Conservation (phyloP, 1,140 invertebrate genomes). For the Oryctes rhinoceros region DNA sequence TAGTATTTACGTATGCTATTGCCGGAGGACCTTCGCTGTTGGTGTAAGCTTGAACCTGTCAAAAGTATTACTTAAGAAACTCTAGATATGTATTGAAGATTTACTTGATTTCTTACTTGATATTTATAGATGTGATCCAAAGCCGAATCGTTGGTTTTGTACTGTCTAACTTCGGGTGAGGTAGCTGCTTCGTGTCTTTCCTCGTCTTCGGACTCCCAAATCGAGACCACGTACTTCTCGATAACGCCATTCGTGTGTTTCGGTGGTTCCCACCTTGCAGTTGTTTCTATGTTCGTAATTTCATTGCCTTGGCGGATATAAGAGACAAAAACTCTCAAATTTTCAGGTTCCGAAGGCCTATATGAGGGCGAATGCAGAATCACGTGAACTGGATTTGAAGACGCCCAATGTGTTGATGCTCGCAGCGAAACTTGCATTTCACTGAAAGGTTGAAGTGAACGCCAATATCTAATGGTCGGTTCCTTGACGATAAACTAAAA, state of each 20-base stretch:
- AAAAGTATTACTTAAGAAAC: slow-evolving; percentile 46
- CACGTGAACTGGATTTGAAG: slow-evolving; percentile 69
- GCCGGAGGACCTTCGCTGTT: slow-evolving; percentile 71
- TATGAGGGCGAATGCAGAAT: slow-evolving; percentile 73
- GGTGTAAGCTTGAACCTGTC: slow-evolving; percentile 80
- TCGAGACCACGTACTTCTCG: slow-evolving; percentile 74
- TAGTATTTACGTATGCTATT: slow-evolving; percentile 68
- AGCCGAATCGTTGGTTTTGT: slow-evolving; percentile 49
- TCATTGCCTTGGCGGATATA: slow-evolving; percentile 60
- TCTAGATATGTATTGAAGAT: background rate
- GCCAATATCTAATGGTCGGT: slow-evolving; percentile 61
- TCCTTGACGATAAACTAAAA: slow-evolving; percentile 61
- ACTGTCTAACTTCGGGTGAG: slow-evolving; percentile 63
- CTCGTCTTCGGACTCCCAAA: slow-evolving; percentile 67
- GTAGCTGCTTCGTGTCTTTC: slow-evolving; percentile 50
- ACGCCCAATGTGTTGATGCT: slow-evolving; percentile 86
- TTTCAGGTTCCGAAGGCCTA: slow-evolving; percentile 74
- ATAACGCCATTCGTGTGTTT: slow-evolving; percentile 77
- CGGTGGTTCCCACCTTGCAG: slow-evolving; percentile 82
- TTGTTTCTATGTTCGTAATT: slow-evolving; percentile 63
- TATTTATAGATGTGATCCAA: slow-evolving; percentile 74
- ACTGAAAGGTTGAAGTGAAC: slow-evolving; percentile 72
- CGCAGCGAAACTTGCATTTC: slow-evolving; percentile 75
- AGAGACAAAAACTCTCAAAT: slow-evolving; percentile 74
- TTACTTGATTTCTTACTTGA: slow-evolving; percentile 63